Percentiles rank a stretch among this genome's conserved stretches.
Evolutionary conservation across 2,888 invertebrate genomes (phyloP).

Genomic region (Empis livida): DNA sequence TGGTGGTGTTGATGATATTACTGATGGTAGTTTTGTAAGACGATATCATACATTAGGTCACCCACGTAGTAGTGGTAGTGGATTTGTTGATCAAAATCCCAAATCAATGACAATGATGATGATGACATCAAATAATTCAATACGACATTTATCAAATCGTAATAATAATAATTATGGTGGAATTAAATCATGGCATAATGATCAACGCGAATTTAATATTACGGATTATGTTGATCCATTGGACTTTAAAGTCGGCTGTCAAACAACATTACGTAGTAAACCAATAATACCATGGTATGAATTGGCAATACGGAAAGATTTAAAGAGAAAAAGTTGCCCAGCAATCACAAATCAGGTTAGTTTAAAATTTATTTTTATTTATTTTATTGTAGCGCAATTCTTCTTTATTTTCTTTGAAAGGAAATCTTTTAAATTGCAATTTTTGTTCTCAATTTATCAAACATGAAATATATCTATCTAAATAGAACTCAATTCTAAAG

Average conservation of each 20-base stretch:
- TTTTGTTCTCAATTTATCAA: no score
- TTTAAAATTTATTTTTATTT: no score
- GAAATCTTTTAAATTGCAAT: no score
- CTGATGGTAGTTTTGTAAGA: conserved; percentile 29
- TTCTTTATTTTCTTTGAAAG: no score
- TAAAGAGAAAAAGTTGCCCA: conserved; percentile 69
- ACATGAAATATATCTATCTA: no score
- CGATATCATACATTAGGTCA: conserved; percentile 33
- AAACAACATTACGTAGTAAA: conserved; percentile 50
- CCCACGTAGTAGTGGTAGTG: conserved; percentile 29
- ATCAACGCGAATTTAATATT: conserved; percentile 1
- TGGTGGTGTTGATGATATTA: conserved; percentile 7
- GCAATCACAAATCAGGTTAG: conserved; percentile 36
- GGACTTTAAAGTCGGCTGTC: conserved; percentile 55
- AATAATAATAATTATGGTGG: conserved; percentile 13
- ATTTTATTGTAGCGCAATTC: no score
- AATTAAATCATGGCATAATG: not conserved
- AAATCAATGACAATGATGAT: conserved; percentile 12
- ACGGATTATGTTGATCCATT: conserved; percentile 37
- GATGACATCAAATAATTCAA: conserved; percentile 20
- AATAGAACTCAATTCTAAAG: no score
- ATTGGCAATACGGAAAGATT: conserved; percentile 58
- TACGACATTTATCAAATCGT: conserved; percentile 23
- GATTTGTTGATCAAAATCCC: conserved; percentile 11
- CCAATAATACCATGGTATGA: conserved; percentile 82